phyloP scores from a whole-genome alignment of 2,113 vertebrate species.

The Otolemur garnettii region DNA sequence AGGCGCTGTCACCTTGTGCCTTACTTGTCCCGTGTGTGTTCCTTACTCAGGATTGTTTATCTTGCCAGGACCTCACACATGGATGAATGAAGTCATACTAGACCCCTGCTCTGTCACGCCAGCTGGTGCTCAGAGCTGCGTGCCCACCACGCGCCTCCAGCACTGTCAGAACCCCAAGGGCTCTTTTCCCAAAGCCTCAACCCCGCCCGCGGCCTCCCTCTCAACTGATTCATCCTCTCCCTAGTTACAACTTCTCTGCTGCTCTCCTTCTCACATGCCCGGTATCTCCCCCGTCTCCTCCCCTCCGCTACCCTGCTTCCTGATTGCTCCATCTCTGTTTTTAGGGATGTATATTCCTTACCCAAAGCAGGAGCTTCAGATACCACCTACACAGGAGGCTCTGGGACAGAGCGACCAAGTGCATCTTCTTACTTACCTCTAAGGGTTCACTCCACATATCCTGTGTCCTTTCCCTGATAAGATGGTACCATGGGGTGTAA shows the following conservation, averaged over 20 bases:
- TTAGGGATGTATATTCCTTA: too few relatives aligned
- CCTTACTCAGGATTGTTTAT: background rate
- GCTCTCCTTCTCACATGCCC: background rate
- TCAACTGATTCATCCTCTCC: background rate
- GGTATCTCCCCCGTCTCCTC: background rate
- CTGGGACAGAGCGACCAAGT: background rate
- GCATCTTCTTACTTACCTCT: background rate
- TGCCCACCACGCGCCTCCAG: background rate
- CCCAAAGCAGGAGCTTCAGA: background rate
- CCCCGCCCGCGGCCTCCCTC: background rate
- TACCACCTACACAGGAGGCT: background rate
- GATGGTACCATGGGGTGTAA: rapidly evolving
- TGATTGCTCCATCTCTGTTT: background rate
- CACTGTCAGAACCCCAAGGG: background rate
- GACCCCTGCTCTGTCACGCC: background rate
- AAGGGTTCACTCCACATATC: background rate
- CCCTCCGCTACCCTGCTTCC: background rate
- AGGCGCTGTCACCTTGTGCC: background rate
- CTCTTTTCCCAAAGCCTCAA: background rate
- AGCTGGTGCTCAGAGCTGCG: background rate
- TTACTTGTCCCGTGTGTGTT: background rate
- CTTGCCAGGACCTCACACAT: background rate
- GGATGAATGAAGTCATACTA: background rate
- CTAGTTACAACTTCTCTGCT: background rate
- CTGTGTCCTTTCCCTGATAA: background rate